Evolutionary conservation across 2,797 vertebrate species (phyloP).

Genomic region (Rhabdophis nuchalis): DNA sequence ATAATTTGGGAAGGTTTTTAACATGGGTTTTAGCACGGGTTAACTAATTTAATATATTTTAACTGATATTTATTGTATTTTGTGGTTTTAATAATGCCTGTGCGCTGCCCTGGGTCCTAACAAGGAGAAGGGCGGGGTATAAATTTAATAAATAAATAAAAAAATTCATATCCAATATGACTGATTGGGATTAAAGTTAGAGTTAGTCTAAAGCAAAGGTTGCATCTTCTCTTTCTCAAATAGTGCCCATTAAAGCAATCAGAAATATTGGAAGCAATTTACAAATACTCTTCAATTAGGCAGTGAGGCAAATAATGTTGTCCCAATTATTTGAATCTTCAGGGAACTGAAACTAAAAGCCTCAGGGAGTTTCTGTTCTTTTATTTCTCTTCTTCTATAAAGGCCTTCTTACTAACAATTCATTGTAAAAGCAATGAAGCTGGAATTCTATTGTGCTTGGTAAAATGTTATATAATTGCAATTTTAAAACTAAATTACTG

Average conservation of each 20-base stretch:
- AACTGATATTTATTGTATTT: no score
- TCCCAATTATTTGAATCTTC: slow-evolving; percentile 24
- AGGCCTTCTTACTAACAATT: slow-evolving; percentile 5
- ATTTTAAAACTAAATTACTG: slow-evolving; percentile 13
- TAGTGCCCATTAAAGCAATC: background rate
- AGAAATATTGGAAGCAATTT: slow-evolving; percentile 19
- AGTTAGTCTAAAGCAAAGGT: background rate
- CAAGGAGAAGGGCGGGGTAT: no score
- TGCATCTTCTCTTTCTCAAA: background rate
- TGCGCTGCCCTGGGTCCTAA: no score
- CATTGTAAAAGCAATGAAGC: slow-evolving; percentile 2
- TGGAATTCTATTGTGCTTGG: background rate
- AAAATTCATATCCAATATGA: background rate
- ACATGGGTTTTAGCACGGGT: no score
- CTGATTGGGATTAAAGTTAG: background rate
- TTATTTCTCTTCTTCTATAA: slow-evolving; percentile 13
- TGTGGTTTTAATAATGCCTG: no score
- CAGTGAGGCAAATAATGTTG: slow-evolving; percentile 23
- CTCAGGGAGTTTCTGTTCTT: slow-evolving; percentile 11
- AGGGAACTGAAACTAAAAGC: slow-evolving; percentile 21
- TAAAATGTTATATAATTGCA: slow-evolving; percentile 18
- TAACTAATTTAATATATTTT: no score
- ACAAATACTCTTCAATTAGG: slow-evolving; percentile 11
- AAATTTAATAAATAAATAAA: no score
- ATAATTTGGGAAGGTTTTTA: no score